Percentiles rank a stretch among this genome's conserved stretches.
Conservation (phyloP, 2,113 vertebrate species). For the Prochilodus magdalenae region DNA sequence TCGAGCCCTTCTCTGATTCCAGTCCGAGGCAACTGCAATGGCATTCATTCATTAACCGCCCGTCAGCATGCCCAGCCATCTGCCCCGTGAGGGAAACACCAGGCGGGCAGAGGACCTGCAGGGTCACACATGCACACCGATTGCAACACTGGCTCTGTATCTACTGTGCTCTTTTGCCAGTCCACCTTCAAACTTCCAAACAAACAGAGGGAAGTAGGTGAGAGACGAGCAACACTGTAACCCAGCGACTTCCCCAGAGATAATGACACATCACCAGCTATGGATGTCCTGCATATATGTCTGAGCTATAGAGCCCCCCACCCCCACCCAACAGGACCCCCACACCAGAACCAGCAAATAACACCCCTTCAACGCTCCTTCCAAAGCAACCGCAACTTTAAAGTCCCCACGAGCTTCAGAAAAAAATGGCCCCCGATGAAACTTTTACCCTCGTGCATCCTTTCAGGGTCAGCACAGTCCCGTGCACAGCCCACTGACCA, state of each 20-base stretch:
- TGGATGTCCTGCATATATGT: background rate
- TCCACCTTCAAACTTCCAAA: conserved; percentile 10
- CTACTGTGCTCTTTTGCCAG: background rate
- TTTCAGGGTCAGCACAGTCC: background rate
- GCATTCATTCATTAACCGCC: background rate
- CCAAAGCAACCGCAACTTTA: conserved; percentile 1
- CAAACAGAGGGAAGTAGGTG: background rate
- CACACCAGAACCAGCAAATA: background rate
- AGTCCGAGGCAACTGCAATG: background rate
- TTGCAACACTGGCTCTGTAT: background rate
- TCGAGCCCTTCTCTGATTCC: background rate
- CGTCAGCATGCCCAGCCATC: background rate
- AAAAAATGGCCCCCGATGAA: background rate
- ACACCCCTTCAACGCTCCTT: background rate
- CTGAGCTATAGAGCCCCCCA: background rate
- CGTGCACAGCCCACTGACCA: background rate
- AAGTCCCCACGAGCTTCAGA: background rate
- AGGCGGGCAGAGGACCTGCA: background rate
- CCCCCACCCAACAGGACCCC: background rate
- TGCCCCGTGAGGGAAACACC: background rate
- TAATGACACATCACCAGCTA: background rate
- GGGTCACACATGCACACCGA: background rate
- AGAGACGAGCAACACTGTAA: background rate
- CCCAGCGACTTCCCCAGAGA: background rate
- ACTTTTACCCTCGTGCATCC: background rate